These are phyloP conservation scores for Cotesia vestalis DNA, from an alignment of 1,140 invertebrate genomes.

Conservation along the genomic window DNA sequence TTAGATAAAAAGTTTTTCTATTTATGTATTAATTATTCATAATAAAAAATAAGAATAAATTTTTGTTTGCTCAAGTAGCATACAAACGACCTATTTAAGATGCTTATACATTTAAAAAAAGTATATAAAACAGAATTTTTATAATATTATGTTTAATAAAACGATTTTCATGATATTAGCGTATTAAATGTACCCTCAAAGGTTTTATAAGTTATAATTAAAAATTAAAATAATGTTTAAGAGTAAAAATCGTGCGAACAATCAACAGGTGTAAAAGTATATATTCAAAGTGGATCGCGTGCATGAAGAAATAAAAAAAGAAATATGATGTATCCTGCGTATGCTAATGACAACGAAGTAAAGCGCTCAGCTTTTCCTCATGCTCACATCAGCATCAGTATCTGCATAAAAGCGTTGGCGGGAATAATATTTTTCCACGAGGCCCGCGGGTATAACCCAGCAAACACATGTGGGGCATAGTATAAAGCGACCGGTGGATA, in stretches of 20 bases:
- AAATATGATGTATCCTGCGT: conserved; percentile 30
- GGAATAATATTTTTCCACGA: conserved; percentile 20
- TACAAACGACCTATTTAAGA: no score
- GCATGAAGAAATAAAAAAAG: conserved; percentile 9
- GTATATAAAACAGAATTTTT: no score
- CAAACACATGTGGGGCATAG: conserved; percentile 52
- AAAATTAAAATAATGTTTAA: conserved; percentile 3
- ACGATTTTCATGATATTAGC: no score
- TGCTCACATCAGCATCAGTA: neutral
- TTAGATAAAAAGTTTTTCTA: neutral
- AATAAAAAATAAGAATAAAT: no score
- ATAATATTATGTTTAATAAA: no score
- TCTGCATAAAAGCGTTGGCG: neutral
- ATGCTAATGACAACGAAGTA: conserved; percentile 13
- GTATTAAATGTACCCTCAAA: neutral
- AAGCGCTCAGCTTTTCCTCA: conserved; percentile 19
- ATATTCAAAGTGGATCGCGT: conserved; percentile 35
- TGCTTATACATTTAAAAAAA: no score
- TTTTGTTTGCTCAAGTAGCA: no score
- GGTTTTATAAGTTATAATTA: conserved; percentile 16
- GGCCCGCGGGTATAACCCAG: neutral
- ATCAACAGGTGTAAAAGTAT: conserved; percentile 24
- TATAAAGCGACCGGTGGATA: conserved; percentile 42
- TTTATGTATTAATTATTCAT: neutral
- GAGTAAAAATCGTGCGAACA: conserved; percentile 33